A percentile compares a stretch with the other conserved stretches of the same genome.
Conservation (phyloP, 2,797 vertebrate genomes). For the Muscicapa comitata region DNA sequence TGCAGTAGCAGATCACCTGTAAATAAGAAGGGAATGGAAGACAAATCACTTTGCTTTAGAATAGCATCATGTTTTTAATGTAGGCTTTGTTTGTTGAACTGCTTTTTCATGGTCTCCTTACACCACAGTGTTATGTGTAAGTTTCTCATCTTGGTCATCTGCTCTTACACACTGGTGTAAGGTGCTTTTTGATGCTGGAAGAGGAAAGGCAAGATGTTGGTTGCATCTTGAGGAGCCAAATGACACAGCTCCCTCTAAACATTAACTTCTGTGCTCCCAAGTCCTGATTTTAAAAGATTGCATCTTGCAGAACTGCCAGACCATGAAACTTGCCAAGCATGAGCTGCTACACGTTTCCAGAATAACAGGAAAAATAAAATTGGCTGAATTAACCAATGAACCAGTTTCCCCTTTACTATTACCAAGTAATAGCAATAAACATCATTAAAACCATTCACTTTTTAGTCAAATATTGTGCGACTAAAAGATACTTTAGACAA, state of each 20-base stretch:
- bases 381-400: background rate
- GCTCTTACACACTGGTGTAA: background rate
- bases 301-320: conserved; percentile 3
- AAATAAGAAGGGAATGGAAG: background rate
- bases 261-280: background rate
- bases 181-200: background rate
- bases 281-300: background rate
- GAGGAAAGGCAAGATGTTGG: background rate
- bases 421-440: background rate
- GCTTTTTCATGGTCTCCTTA: background rate
- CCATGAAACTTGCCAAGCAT: background rate
- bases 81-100: background rate
- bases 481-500: background rate
- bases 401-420: background rate
- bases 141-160: background rate
- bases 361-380: background rate
- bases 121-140: background rate
- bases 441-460: background rate
- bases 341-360: background rate
- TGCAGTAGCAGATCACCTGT: background rate
- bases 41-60: background rate
- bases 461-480: background rate
- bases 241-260: background rate
- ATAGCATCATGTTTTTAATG: background rate
- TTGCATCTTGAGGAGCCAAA: background rate